These are phyloP conservation scores for Gerris lacustris DNA, from an alignment of 2,888 invertebrate species.

Conservation along the genomic window DNA sequence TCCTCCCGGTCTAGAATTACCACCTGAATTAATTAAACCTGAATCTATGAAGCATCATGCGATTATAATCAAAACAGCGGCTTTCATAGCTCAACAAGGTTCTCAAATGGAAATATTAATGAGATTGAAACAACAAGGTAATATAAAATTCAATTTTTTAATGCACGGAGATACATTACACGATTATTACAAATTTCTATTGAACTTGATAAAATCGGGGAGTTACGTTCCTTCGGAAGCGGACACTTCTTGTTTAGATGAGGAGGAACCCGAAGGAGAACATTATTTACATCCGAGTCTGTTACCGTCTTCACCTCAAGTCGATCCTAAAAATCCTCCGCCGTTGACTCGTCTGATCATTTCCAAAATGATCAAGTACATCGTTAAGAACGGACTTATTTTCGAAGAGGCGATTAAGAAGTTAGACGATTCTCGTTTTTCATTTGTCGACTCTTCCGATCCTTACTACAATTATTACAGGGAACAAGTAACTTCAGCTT, in stretches of 20 bases:
- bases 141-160: constrained; percentile 85
- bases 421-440: constrained; percentile 72
- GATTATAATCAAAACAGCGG: constrained; percentile 88
- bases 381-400: constrained; percentile 85
- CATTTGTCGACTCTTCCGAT: constrained; percentile 67
- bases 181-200: constrained; percentile 74
- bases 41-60: constrained; percentile 75
- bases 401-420: constrained; percentile 79
- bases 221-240: constrained; percentile 44
- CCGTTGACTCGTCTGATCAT: constrained; percentile 75
- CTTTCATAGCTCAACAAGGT: constrained; percentile 79
- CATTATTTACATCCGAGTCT: constrained; percentile 79
- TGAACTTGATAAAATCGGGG: constrained; percentile 54
- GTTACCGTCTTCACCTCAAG: constrained; percentile 32
- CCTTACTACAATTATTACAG: constrained; percentile 71
- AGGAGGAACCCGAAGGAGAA: constrained; percentile 35
- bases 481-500: constrained; percentile 16
- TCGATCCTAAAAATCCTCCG: constrained; percentile 47
- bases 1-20: constrained; percentile 60
- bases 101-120: constrained; percentile 97
- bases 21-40: constrained; percentile 61
- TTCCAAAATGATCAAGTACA: constrained; percentile 93
- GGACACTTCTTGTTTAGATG: constrained; percentile 38
- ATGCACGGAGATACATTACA: constrained; percentile 72
- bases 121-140: constrained; percentile 90